Evolutionary conservation across 2,113 vertebrate species (phyloP).

Genomic region (Calyptomena viridis): DNA sequence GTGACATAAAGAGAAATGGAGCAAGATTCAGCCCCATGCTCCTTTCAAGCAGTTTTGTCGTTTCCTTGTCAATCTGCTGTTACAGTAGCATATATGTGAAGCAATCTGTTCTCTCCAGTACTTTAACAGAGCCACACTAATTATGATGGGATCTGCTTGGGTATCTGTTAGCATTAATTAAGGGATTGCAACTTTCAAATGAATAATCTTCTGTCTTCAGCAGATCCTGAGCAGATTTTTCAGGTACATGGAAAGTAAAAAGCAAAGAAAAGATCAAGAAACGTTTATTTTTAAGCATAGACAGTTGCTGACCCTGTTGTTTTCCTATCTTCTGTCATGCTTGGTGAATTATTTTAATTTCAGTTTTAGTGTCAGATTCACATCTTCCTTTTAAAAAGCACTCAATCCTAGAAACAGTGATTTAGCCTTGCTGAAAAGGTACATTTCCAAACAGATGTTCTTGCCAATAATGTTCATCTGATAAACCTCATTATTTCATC

Average conservation of each 20-base stretch:
- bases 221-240: not conserved
- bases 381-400: not conserved
- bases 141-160: slow-evolving; percentile 7
- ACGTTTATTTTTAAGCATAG: not conserved
- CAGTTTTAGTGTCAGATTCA: slow-evolving; percentile 5
- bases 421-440: slow-evolving; percentile 11
- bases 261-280: not conserved
- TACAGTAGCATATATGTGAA: not conserved
- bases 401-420: slow-evolving; percentile 3
- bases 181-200: slow-evolving; percentile 22
- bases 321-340: not conserved
- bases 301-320: not conserved
- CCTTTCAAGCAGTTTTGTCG: not conserved
- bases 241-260: not conserved
- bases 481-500: slow-evolving; percentile 22
- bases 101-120: not conserved
- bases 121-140: not conserved
- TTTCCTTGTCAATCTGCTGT: not conserved
- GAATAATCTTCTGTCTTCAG: slow-evolving; percentile 8
- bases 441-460: slow-evolving; percentile 3
- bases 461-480: not conserved
- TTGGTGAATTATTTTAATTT: slow-evolving; percentile 1
- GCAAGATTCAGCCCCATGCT: not conserved
- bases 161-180: slow-evolving; percentile 46
- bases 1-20: not conserved